Conservation (phyloP, 23 tunicate species). For the Diplosoma virens region DNA sequence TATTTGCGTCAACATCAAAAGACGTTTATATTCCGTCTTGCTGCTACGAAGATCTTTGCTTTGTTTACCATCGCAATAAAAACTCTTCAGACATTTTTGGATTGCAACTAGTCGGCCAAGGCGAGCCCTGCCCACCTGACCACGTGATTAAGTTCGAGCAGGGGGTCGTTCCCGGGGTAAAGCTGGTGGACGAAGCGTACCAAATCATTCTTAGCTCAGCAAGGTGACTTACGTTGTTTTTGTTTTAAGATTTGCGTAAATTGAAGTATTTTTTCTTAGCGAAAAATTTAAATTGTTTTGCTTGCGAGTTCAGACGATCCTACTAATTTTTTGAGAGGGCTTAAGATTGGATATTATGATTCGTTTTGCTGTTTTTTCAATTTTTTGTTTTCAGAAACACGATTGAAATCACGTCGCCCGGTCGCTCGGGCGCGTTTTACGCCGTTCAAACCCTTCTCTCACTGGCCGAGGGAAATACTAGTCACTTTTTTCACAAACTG, state of each 20-base stretch:
- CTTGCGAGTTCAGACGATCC: no score
- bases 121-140: slow-evolving; percentile 24
- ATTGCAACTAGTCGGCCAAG: neutral
- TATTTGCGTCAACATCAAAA: no score
- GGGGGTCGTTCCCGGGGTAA: neutral
- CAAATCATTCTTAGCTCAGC: slow-evolving; percentile 14
- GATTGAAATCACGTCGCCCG: slow-evolving; percentile 14
- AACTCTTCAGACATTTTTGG: slow-evolving; percentile 13
- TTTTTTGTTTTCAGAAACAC: neutral
- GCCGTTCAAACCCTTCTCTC: slow-evolving; percentile 60
- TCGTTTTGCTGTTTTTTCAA: no score
- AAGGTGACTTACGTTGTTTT: neutral
- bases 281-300: no score
- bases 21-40: no score
- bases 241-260: neutral
- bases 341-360: no score
- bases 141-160: slow-evolving; percentile 6
- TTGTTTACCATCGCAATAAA: neutral
- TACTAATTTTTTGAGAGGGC: no score
- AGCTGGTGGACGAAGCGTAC: slow-evolving; percentile 49
- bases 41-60: no score
- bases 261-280: neutral
- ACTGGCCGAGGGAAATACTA: slow-evolving; percentile 15
- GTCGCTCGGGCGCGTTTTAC: slow-evolving; percentile 51
- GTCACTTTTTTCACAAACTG: neutral